Conservation (phyloP, 30 jellyfish, hydroid and myxozoan species). For the Catostylus mosaicus region DNA sequence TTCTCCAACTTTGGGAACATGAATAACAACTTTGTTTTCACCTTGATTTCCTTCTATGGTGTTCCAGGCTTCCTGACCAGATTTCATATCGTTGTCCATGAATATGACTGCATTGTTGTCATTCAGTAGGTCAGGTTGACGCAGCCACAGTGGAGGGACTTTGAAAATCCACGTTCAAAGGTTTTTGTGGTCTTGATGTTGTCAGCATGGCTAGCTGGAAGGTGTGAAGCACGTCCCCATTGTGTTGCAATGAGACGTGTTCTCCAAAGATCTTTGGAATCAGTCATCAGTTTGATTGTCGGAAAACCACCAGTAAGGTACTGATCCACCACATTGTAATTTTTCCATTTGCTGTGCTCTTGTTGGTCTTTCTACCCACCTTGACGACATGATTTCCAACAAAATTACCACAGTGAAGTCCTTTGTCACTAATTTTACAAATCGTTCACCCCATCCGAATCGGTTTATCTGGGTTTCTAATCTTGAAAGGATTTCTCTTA, state of each 20-base stretch:
- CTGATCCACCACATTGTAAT: not conserved
- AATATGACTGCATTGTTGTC: constrained; percentile 7
- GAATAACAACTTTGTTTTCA: not conserved
- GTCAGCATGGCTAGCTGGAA: not conserved
- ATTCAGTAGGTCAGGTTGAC: not conserved
- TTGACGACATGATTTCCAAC: constrained; percentile 6
- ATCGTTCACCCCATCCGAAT: constrained; percentile 3
- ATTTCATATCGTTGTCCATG: constrained; percentile 4
- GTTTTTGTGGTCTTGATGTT: not conserved
- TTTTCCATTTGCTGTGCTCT: not conserved
- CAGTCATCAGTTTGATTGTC: not conserved
- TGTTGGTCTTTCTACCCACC: not conserved
- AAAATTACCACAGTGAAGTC: not conserved
- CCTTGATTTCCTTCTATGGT: constrained; percentile 7
- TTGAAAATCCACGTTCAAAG: constrained; percentile 1
- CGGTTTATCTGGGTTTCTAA: constrained; percentile 11
- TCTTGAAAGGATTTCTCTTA: not conserved
- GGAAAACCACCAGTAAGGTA: constrained; percentile 1
- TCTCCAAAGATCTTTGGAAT: not conserved
- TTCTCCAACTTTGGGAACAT: constrained; percentile 11
- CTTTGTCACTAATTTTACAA: not conserved
- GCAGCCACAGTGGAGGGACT: not conserved
- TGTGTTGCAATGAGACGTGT: constrained; percentile 8
- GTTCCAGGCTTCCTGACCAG: not conserved
- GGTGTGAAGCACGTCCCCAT: not conserved